Percentiles rank a stretch among this genome's conserved stretches.
phyloP scores from a whole-genome alignment of 2,113 vertebrate species.

The Ellobius talpinus region DNA sequence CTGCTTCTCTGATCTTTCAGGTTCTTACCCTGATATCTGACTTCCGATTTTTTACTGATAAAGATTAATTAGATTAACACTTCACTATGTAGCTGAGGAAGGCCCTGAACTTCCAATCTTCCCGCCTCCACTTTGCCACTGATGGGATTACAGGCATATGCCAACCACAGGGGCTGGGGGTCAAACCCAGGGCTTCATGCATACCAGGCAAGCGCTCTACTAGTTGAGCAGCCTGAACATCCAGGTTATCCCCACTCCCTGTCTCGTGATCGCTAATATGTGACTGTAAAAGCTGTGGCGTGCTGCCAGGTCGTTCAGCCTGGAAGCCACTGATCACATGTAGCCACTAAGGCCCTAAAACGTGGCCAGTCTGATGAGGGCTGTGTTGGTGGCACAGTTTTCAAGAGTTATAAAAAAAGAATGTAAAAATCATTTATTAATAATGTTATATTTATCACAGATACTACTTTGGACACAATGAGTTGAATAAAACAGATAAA shows the following conservation, averaged over 20 bases:
- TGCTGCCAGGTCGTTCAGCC: neutral
- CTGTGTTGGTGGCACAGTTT: neutral
- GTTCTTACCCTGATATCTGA: too few species aligned
- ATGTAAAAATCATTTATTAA: constrained; percentile 24
- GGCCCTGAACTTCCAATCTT: neutral
- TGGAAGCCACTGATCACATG: neutral
- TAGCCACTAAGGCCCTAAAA: neutral
- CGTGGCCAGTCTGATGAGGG: neutral
- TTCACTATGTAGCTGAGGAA: neutral
- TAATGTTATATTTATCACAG: neutral
- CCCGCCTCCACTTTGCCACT: neutral
- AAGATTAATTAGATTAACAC: too few species aligned
- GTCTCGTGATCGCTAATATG: neutral
- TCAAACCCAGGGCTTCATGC: neutral
- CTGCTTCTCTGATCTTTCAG: too few species aligned
- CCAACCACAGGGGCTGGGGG: neutral
- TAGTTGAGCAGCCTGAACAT: neutral
- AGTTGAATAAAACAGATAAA: neutral
- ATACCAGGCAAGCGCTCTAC: neutral
- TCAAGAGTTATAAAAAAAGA: neutral
- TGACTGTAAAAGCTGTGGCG: neutral
- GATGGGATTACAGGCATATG: neutral
- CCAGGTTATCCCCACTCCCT: neutral
- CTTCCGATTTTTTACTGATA: too few species aligned
- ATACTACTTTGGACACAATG: neutral